Conservation (phyloP, 2,797 vertebrate genomes). For the Acanthurus lineatus region DNA sequence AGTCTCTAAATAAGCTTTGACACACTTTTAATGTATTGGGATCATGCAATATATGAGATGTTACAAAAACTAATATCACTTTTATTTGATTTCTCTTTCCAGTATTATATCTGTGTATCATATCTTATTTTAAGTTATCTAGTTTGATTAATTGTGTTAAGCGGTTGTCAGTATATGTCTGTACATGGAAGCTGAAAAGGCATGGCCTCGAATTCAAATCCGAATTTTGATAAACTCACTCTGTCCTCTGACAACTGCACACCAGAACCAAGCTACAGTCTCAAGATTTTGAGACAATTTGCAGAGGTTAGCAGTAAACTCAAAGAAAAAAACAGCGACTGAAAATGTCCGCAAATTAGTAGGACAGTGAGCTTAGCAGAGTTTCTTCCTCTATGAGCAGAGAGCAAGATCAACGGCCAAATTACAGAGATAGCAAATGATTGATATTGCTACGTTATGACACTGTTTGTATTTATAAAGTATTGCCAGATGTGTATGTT, state of each 20-base stretch:
- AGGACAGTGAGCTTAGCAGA: too few species aligned
- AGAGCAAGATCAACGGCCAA: too few species aligned
- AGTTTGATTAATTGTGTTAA: not conserved
- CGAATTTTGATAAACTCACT: not conserved
- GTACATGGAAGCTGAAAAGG: not conserved
- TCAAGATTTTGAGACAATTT: too few species aligned
- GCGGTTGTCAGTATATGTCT: not conserved
- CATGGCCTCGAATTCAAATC: not conserved
- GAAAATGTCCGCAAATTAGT: too few species aligned
- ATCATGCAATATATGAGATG: not conserved
- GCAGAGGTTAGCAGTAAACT: too few species aligned
- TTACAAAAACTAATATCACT: not conserved
- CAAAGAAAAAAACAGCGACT: too few species aligned
- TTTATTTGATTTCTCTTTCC: not conserved
- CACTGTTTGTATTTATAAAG: too few species aligned
- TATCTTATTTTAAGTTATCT: not conserved
- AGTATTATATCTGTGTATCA: too few species aligned
- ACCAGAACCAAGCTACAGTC: constrained; percentile 1
- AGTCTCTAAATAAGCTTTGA: not conserved
- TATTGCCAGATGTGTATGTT: too few species aligned
- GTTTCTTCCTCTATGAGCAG: too few species aligned
- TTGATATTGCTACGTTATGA: too few species aligned
- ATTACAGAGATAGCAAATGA: too few species aligned
- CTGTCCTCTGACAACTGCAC: not conserved
- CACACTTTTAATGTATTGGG: not conserved